Evolutionary conservation across 2,113 vertebrate genomes (phyloP), one percentile per base, ranked within the genome.

Genomic region (Lipotes vexillifer): DNA sequence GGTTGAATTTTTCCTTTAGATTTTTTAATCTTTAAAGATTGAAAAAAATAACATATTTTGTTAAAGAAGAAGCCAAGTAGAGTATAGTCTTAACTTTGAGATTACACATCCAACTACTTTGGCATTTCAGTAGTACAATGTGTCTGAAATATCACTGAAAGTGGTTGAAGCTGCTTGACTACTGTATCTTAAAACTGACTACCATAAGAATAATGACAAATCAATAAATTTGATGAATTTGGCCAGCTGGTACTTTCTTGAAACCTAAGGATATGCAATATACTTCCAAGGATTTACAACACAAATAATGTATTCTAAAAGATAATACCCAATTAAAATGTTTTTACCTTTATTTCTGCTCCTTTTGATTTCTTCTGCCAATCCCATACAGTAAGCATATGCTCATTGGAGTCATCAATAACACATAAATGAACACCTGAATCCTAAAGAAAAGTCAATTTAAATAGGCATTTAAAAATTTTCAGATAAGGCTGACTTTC

Each of bases 361-460:
- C 99, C 98, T 99, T 99, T 99, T 29, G 99, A 99, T 97, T 99
- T 99, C 98, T 98, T 99, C 98, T 99, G 99, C 99, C 99, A 99
- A 87, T 99, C 99, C 99, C 99, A 99, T 4, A 99, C 99, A 3
- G 99, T 99, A 94, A 99, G 98, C 99, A 99, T 99, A 98, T 99
- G 99, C 63, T 99, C 99, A 15, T 99, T 99, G 88, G 99, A 99
- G 97, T 99, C 99, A 93, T 99, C 99, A 14, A 99, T 99, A 75
- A 99, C 99, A 86, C 99, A 99, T 93, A 99, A 99, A 98, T 99
- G 99, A 94, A 98, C 98, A 63, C 99, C 99, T 11, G 99, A 99
- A 98, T 99, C 99, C 99, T 99, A 96, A 93, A 93, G 93, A 97
- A 92, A 77, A 97, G 75, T 33, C 38, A 84, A 66, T 77, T 44